Evolutionary conservation across 2,113 vertebrate genomes (phyloP), one percentile per base, ranked within the genome.

Genomic region (Nannobrachium achirus): DNA sequence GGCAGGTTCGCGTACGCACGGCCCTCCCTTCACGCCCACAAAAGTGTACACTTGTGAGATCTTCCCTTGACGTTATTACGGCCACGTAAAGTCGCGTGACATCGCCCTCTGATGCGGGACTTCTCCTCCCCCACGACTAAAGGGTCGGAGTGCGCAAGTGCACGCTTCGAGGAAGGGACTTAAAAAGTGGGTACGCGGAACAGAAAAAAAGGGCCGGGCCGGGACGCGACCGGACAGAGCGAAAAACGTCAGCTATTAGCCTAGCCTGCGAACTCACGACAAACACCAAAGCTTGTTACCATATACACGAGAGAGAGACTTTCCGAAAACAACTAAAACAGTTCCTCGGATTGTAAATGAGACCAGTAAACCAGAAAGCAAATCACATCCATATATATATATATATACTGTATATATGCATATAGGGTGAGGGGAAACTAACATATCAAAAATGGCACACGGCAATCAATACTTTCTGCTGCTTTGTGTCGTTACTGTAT

Each of bases 381-480:
- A 84, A 78, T 83, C 79, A 92, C 92, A 92, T 83, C 88, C 81
- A 91, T 80, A 79, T 77, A 86, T 82, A 87, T 72, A 25, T 25
- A 25, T 33, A 33, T 33, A 33, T 33, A 33, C 25, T 33, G 25
- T 33, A 33, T 33, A 33, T 33, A 33, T 33, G 25, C 25, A 33
- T 33, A 83, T 72, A 82, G 71, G 78, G 70, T 89, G 80, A 88
- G 68, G 68, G n/a, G 66, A 90, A 91, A 89, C 64, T 52, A 33
- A 89, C 76, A 86, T 87, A 80, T 86, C 73, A 89, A 92, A 92
- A 92, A 92, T 92, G 89, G 87, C 90, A 92, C 91, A 91, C 89
- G 85, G 90, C 90, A 91, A 92, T 91, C 89, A 90, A 92, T 91
- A 92, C 89, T 92, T 89, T 82, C 25, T 90, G 85, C 86, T 88